phyloP scores from a whole-genome alignment of 2,113 vertebrate genomes.

The Saccopteryx bilineata region DNA sequence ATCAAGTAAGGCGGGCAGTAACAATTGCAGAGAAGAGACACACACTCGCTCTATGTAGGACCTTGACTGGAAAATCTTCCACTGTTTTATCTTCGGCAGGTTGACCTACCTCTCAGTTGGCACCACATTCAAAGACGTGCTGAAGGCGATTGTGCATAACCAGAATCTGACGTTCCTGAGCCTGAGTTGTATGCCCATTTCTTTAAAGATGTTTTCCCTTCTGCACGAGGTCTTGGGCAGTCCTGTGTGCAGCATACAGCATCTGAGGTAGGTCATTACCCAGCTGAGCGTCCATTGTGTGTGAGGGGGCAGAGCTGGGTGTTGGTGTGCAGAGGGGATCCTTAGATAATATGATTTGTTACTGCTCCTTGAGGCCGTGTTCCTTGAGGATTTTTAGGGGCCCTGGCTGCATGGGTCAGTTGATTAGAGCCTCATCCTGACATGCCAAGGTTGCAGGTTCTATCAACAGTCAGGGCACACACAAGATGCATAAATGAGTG shows the following conservation, averaged over 20 bases:
- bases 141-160: not conserved
- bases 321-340: fast-evolving
- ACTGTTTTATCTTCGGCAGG: not conserved
- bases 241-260: not conserved
- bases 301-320: not conserved
- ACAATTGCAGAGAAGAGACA: too few species aligned
- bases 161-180: not conserved
- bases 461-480: too few species aligned
- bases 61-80: not conserved
- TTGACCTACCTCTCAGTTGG: not conserved
- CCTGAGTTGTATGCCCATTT: not conserved
- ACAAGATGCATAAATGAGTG: too few species aligned
- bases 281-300: fast-evolving
- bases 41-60: fast-evolving
- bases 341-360: not conserved
- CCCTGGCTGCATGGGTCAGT: too few species aligned
- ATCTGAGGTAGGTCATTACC: not conserved
- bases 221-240: not conserved
- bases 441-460: too few species aligned
- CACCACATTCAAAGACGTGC: not conserved
- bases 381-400: not conserved
- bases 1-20: not conserved
- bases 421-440: too few species aligned
- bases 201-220: not conserved
- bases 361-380: not conserved